Evolutionary conservation across 1,140 invertebrate genomes (phyloP).

Genomic region (Ganaspis sp.): DNA sequence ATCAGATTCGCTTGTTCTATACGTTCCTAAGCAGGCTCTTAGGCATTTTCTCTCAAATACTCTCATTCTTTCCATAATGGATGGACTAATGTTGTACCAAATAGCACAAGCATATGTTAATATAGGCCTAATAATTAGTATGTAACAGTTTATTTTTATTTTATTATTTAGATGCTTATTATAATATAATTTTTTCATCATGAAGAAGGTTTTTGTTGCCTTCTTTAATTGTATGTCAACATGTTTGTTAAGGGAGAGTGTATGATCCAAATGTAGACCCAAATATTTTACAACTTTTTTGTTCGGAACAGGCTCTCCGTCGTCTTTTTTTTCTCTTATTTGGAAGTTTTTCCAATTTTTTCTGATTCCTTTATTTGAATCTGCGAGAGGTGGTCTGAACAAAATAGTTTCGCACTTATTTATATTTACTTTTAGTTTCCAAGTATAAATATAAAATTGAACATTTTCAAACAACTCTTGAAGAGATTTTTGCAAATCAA

Average conservation of each 20-base stretch:
- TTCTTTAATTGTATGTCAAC: conserved; percentile 2
- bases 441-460: conserved; percentile 35
- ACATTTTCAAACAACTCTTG: too few relatives aligned
- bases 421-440: conserved; percentile 41
- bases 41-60: background rate
- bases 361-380: conserved; percentile 6
- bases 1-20: background rate
- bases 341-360: background rate
- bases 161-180: background rate
- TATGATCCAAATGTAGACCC: background rate
- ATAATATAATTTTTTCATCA: background rate
- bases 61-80: conserved; percentile 29
- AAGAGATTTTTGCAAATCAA: conserved; percentile 15
- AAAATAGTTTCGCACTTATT: conserved; percentile 49
- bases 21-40: background rate
- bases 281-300: conserved; percentile 9
- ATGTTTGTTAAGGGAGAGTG: background rate
- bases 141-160: background rate
- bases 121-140: too few relatives aligned
- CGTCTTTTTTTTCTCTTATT: background rate
- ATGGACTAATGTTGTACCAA: conserved; percentile 23
- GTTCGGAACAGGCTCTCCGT: background rate
- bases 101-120: conserved; percentile 28
- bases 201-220: background rate
- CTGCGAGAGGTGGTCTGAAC: conserved; percentile 33